A percentile compares a stretch with the other conserved stretches of the same genome.
phyloP scores from a whole-genome alignment of 35 echinoderm and acorn worm species.

The Apostichopus japonicus region DNA sequence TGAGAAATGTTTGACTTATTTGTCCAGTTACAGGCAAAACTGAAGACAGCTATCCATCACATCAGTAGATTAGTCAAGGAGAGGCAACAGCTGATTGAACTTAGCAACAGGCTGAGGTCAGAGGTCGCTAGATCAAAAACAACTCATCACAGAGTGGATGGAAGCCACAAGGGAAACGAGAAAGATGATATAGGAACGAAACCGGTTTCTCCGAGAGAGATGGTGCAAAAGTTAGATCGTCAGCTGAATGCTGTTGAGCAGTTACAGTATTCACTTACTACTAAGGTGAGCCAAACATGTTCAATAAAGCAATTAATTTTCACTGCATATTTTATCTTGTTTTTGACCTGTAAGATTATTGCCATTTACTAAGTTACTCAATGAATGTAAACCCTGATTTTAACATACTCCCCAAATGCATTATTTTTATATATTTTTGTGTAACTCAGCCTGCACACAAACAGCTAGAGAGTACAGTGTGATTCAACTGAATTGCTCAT shows the following conservation, averaged over 20 bases:
- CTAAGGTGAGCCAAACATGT: slow-evolving; percentile 62
- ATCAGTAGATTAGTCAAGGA: slow-evolving; percentile 82
- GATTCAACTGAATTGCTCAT: no score
- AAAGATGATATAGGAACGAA: neutral
- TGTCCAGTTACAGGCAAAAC: slow-evolving; percentile 78
- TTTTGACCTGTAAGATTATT: no score
- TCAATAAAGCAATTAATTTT: neutral
- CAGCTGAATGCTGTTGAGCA: slow-evolving; percentile 85
- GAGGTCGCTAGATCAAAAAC: slow-evolving; percentile 72
- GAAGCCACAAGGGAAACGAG: neutral
- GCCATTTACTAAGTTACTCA: no score
- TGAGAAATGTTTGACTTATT: neutral
- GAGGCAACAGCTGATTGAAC: slow-evolving; percentile 87
- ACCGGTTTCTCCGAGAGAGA: slow-evolving; percentile 49
- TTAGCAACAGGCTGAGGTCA: slow-evolving; percentile 86
- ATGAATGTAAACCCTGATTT: no score
- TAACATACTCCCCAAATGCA: no score
- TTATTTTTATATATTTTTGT: no score
- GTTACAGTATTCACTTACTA: slow-evolving; percentile 93
- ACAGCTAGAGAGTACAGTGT: no score
- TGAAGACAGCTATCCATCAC: slow-evolving; percentile 85
- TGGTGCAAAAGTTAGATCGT: slow-evolving; percentile 52
- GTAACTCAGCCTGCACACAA: no score
- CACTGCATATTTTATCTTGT: no score
- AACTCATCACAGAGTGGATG: neutral